A percentile compares a stretch with the other conserved stretches of the same genome.
These are phyloP conservation scores for Phymanthus crucifer DNA, from an alignment of 92 coral and sea anemone genomes.

Conservation along the genomic window DNA sequence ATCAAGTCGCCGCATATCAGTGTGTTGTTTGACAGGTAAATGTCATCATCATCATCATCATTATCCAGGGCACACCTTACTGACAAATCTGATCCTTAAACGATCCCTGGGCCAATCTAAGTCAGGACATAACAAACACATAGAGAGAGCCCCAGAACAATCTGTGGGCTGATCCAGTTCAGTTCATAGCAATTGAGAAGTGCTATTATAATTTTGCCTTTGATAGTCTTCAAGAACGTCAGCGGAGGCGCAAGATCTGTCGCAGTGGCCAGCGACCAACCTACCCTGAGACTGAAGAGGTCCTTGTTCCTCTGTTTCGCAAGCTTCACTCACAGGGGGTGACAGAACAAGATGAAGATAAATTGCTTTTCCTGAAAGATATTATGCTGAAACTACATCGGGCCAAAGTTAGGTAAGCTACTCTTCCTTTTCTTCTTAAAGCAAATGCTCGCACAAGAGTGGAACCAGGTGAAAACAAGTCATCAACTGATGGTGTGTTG, in stretches of 20 bases:
- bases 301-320: conserved; percentile 75
- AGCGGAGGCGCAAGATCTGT: conserved; percentile 80
- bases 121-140: too few relatives aligned
- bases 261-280: conserved; percentile 85
- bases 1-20: conserved; percentile 75
- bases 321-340: conserved; percentile 95
- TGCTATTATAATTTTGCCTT: neutral
- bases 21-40: conserved; percentile 88
- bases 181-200: neutral
- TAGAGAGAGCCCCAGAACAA: too few relatives aligned
- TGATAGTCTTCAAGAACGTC: conserved; percentile 90
- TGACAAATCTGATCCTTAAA: too few relatives aligned
- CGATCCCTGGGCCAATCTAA: too few relatives aligned
- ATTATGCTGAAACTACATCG: conserved; percentile 82
- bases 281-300: conserved; percentile 78
- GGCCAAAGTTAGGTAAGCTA: conserved; percentile 82
- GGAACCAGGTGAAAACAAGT: too few relatives aligned
- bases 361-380: conserved; percentile 72
- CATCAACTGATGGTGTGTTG: neutral
- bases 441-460: too few relatives aligned
- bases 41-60: too few relatives aligned
- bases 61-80: too few relatives aligned
- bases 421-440: too few relatives aligned
- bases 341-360: conserved; percentile 92
- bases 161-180: too few relatives aligned